Conservation (phyloP, 2,888 invertebrate species). For the Cheilosia vulpina region DNA sequence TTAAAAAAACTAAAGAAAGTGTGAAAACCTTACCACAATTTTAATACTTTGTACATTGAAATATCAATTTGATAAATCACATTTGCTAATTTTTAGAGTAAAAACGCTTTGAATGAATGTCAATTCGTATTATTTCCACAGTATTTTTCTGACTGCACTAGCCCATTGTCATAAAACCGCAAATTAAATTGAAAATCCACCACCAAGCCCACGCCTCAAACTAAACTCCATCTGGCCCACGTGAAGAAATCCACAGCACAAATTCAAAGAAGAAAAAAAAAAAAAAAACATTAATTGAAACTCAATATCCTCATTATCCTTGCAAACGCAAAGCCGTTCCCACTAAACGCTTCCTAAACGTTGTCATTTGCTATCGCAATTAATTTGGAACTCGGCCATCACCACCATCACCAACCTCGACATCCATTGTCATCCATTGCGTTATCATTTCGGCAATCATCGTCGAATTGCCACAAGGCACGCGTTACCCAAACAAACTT, state of each 20-base stretch:
- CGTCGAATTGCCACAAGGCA: slow-evolving; percentile 69
- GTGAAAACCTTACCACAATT: too few species aligned
- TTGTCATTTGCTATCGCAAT: slow-evolving; percentile 64
- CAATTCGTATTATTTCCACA: too few species aligned
- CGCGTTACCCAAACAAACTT: slow-evolving; percentile 64
- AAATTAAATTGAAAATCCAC: background rate
- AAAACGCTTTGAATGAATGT: too few species aligned
- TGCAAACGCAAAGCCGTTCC: slow-evolving; percentile 59
- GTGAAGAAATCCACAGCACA: background rate
- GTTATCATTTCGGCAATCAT: slow-evolving; percentile 69
- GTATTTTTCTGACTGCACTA: too few species aligned
- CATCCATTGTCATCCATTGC: slow-evolving; percentile 33
- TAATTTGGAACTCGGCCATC: slow-evolving; percentile 68
- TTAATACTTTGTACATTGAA: too few species aligned
- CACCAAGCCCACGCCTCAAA: background rate
- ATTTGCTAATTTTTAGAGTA: too few species aligned
- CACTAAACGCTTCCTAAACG: slow-evolving; percentile 70
- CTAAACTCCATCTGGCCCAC: background rate
- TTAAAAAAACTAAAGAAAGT: too few species aligned
- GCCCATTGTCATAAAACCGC: background rate
- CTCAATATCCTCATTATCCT: slow-evolving; percentile 72
- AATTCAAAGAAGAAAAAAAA: background rate
- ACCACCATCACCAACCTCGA: background rate
- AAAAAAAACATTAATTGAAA: slow-evolving; percentile 59
- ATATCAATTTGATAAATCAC: too few species aligned